Conservation (phyloP, 2,113 vertebrate genomes). For the Struthio camelus region DNA sequence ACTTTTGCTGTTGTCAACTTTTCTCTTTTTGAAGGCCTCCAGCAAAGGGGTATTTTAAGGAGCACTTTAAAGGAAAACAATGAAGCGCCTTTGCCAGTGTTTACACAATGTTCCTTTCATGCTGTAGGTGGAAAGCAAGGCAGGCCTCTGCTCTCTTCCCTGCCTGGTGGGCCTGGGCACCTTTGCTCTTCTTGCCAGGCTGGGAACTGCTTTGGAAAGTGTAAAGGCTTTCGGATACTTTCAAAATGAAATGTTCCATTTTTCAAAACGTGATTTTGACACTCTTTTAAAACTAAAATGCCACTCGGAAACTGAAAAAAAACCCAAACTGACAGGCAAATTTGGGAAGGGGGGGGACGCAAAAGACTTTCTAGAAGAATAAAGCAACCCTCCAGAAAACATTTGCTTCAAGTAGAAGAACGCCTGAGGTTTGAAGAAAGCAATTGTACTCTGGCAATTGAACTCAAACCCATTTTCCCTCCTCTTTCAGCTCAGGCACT, state of each 20-base stretch:
- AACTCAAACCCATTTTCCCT: background rate
- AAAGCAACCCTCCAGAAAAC: background rate
- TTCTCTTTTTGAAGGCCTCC: background rate
- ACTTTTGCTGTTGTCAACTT: background rate
- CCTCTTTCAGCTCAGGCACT: background rate
- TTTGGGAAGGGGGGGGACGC: background rate
- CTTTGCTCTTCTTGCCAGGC: background rate
- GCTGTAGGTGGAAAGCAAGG: background rate
- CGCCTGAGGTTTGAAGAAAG: background rate
- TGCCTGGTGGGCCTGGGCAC: background rate
- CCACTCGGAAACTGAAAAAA: background rate
- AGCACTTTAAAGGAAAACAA: background rate
- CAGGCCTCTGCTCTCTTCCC: background rate
- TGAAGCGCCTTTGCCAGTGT: background rate
- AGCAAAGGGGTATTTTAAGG: background rate
- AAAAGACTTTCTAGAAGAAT: background rate
- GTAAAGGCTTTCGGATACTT: background rate
- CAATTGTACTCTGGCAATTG: background rate
- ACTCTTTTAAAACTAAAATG: background rate
- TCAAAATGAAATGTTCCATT: background rate
- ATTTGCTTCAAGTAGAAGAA: background rate
- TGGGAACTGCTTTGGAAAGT: background rate
- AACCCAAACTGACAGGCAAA: accelerated
- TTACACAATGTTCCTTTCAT: background rate
- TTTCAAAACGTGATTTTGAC: background rate